These are phyloP conservation scores for Platycnemis pennipes DNA, from an alignment of 2,888 invertebrate species.

Conservation along the genomic window DNA sequence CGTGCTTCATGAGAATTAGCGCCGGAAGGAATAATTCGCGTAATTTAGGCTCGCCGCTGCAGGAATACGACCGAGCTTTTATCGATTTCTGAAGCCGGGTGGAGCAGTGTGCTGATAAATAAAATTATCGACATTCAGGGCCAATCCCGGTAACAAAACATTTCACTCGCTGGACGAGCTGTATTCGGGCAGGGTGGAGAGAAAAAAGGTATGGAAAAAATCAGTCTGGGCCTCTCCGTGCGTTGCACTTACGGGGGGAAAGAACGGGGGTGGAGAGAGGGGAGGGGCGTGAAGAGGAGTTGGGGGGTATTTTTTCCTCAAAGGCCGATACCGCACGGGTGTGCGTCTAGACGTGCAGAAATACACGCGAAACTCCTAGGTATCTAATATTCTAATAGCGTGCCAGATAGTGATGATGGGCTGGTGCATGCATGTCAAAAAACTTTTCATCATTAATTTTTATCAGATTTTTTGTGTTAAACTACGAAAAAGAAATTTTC, in stretches of 20 bases:
- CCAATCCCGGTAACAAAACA: neutral
- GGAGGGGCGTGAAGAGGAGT: neutral
- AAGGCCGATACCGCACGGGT: neutral
- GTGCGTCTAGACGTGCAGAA: neutral
- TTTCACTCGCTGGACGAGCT: neutral
- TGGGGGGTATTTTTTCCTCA: neutral
- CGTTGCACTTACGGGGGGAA: neutral
- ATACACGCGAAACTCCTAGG: slow-evolving; percentile 26
- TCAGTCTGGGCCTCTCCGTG: neutral
- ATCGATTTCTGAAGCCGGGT: neutral
- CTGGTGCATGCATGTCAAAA: too few relatives aligned
- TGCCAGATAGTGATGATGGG: too few relatives aligned
- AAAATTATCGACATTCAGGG: slow-evolving; percentile 18
- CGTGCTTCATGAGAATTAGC: too few relatives aligned
- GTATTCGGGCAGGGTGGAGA: neutral
- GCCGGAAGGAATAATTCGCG: neutral
- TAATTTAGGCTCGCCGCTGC: neutral
- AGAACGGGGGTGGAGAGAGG: neutral
- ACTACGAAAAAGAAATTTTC: too few relatives aligned
- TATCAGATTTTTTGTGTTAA: too few relatives aligned
- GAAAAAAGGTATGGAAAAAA: neutral
- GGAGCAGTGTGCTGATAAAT: neutral
- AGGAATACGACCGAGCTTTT: neutral
- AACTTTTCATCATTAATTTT: too few relatives aligned
- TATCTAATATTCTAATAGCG: too few relatives aligned